These are phyloP conservation scores for Lamellibrachia satsuma DNA, from an alignment of 2,888 invertebrate species.

Conservation along the genomic window DNA sequence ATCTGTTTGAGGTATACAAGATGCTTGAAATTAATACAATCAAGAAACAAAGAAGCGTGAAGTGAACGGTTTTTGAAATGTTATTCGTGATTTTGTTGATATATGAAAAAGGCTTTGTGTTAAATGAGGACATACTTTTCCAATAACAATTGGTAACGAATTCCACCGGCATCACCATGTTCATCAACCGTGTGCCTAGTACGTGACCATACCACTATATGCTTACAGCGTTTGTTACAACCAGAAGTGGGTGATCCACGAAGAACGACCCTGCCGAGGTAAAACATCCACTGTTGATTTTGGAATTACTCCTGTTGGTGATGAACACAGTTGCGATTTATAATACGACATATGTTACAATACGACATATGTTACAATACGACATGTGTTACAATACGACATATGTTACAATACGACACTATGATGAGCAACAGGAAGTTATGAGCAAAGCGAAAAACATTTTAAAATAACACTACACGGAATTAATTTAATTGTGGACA, in stretches of 20 bases:
- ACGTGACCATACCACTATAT: neutral
- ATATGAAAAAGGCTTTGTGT: neutral
- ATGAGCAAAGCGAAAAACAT: too few relatives aligned
- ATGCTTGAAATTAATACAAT: too few relatives aligned
- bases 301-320: neutral
- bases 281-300: neutral
- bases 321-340: too few relatives aligned
- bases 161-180: neutral
- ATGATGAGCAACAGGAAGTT: too few relatives aligned
- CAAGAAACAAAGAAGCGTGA: neutral
- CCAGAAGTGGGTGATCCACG: conserved; percentile 28
- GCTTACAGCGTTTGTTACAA: conserved; percentile 19
- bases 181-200: neutral
- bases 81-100: neutral
- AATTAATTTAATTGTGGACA: too few relatives aligned
- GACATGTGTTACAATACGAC: too few relatives aligned
- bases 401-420: too few relatives aligned
- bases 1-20: too few relatives aligned
- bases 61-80: neutral
- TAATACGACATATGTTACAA: neutral
- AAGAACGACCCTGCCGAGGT: conserved; percentile 23
- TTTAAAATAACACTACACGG: too few relatives aligned
- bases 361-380: too few relatives aligned
- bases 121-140: neutral
- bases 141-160: neutral